These are phyloP conservation scores for Anastrepha obliqua DNA, from an alignment of 1,140 invertebrate species.

Conservation along the genomic window DNA sequence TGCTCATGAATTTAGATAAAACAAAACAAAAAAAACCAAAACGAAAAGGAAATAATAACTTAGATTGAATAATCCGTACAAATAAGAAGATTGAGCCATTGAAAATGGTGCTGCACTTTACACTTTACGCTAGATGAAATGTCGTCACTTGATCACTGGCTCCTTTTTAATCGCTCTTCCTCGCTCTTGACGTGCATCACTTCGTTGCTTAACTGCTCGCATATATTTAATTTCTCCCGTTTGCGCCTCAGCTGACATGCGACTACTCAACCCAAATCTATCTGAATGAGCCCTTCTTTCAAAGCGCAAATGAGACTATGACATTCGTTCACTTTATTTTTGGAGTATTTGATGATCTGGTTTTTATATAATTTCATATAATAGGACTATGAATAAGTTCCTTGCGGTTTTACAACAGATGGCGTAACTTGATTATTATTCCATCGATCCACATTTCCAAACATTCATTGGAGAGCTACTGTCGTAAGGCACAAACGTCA, in stretches of 20 bases:
- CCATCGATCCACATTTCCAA: no score
- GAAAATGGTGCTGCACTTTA: neutral
- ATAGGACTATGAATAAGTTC: no score
- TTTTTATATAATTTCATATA: no score
- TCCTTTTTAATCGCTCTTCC: neutral
- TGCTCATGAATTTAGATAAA: neutral
- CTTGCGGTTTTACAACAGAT: no score
- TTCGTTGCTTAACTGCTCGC: neutral
- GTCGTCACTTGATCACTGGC: neutral
- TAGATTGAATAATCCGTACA: neutral
- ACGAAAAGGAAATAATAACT: neutral
- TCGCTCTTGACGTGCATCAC: neutral
- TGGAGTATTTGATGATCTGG: no score
- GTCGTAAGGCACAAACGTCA: no score
- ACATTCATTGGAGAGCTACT: no score
- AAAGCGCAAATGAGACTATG: no score
- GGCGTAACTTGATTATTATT: no score
- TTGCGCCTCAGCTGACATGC: neutral
- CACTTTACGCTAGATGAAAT: neutral
- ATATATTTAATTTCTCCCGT: neutral
- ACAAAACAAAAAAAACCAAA: conserved; percentile 10
- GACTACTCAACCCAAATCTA: conserved; percentile 15
- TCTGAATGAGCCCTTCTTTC: neutral
- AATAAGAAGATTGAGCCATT: neutral
- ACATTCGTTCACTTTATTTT: no score